phyloP scores from a whole-genome alignment of 2,888 invertebrate genomes.

The Lacanobia wlatinum region DNA sequence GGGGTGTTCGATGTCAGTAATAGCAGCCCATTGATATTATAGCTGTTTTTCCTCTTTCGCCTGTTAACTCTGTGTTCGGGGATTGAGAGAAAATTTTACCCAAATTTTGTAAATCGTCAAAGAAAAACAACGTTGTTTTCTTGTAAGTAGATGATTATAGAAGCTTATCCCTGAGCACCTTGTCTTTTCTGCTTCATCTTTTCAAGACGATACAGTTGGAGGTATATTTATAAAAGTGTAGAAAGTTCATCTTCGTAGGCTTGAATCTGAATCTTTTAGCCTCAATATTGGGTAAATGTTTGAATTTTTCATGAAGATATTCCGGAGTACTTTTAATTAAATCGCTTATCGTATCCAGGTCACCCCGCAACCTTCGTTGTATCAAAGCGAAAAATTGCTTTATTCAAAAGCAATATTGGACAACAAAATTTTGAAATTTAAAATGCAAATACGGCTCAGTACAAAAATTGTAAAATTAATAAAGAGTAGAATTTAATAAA shows the following conservation, averaged over 20 bases:
- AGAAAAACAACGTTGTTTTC: slow-evolving; percentile 50
- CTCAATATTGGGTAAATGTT: slow-evolving; percentile 20
- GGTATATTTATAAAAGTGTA: background rate
- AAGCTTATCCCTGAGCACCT: slow-evolving; percentile 32
- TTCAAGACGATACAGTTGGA: slow-evolving; percentile 3
- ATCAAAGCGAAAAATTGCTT: slow-evolving; percentile 44
- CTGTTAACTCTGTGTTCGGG: slow-evolving; percentile 28
- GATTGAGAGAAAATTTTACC: slow-evolving; percentile 34
- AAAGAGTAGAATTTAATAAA: slow-evolving; percentile 68
- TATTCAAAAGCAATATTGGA: slow-evolving; percentile 28
- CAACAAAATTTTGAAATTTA: slow-evolving; percentile 23
- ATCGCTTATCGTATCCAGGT: slow-evolving; percentile 34
- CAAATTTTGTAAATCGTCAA: slow-evolving; percentile 42
- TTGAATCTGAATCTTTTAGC: slow-evolving; percentile 6
- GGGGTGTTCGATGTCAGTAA: slow-evolving; percentile 44
- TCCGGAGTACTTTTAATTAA: slow-evolving; percentile 43
- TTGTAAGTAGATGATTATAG: slow-evolving; percentile 37
- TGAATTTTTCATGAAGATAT: slow-evolving; percentile 48
- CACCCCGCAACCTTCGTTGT: slow-evolving; percentile 26
- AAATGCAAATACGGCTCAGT: slow-evolving; percentile 34
- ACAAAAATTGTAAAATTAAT: slow-evolving; percentile 44
- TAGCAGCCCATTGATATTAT: slow-evolving; percentile 57
- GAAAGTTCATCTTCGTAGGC: slow-evolving; percentile 11
- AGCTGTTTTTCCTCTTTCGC: slow-evolving; percentile 48
- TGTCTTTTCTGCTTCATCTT: slow-evolving; percentile 29